These are phyloP conservation scores for Paralvinella palmiformis DNA, from an alignment of 1,140 invertebrate species.

Conservation along the genomic window DNA sequence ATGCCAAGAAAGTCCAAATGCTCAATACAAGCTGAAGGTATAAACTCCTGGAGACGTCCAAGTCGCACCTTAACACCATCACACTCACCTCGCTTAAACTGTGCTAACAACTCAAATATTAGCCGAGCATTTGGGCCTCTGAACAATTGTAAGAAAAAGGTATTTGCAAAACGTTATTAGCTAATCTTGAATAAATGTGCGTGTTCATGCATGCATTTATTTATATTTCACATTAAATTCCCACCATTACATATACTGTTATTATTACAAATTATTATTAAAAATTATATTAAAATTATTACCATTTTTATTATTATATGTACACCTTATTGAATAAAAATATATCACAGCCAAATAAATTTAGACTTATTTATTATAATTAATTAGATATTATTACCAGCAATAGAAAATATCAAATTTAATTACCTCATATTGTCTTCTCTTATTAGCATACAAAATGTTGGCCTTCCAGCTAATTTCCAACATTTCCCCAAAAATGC, in stretches of 20 bases:
- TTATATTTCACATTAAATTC: no score
- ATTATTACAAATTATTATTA: no score
- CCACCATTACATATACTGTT: no score
- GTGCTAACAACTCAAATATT: slow-evolving; percentile 92
- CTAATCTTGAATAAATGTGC: no score
- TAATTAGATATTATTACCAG: no score
- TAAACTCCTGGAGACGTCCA: slow-evolving; percentile 64
- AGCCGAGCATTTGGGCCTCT: slow-evolving; percentile 94
- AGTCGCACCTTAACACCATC: slow-evolving; percentile 91
- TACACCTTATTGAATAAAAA: no score
- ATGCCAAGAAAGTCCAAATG: slow-evolving; percentile 92
- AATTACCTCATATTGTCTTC: slow-evolving; percentile 84
- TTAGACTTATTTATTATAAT: no score
- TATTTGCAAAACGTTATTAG: slow-evolving; percentile 21
- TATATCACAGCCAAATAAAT: no score
- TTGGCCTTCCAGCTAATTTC: slow-evolving; percentile 93
- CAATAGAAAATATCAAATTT: no score
- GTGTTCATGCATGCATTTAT: no score
- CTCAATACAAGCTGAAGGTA: slow-evolving; percentile 48
- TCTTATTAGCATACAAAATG: slow-evolving; percentile 88
- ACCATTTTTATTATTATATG: no score
- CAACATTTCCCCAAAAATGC: slow-evolving; percentile 94
- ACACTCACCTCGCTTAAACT: slow-evolving; percentile 93
- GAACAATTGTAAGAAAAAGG: slow-evolving; percentile 24
- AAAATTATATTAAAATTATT: no score